Conservation (phyloP, 2,113 vertebrate species). For the Leuciscus idus region DNA sequence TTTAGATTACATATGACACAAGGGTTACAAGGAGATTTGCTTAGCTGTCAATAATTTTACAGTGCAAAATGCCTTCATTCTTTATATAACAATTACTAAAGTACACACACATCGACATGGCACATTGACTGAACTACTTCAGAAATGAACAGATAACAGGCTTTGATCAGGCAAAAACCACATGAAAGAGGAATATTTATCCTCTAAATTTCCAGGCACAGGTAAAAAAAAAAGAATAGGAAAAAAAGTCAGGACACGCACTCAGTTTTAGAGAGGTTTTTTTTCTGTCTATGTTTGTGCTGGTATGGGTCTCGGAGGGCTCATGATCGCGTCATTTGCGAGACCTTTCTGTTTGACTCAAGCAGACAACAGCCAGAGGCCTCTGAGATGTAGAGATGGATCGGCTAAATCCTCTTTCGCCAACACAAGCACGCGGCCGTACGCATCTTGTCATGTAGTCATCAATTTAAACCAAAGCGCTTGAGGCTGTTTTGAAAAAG, state of each 20-base stretch:
- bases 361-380: slow-evolving; percentile 28
- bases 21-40: too few relatives aligned
- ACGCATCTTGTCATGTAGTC: slow-evolving; percentile 19
- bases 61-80: too few relatives aligned
- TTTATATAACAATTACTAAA: too few relatives aligned
- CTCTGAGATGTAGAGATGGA: not conserved
- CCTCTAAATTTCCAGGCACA: not conserved
- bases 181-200: not conserved
- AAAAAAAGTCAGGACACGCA: not conserved
- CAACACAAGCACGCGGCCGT: slow-evolving; percentile 2
- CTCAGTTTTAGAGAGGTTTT: not conserved
- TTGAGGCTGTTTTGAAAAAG: slow-evolving; percentile 38
- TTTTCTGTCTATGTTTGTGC: slow-evolving; percentile 14
- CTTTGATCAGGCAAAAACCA: not conserved
- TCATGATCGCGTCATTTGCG: slow-evolving; percentile 26
- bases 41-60: too few relatives aligned
- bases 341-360: slow-evolving; percentile 34
- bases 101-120: too few relatives aligned
- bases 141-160: not conserved
- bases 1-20: too few relatives aligned
- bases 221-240: not conserved
- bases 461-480: slow-evolving; percentile 40
- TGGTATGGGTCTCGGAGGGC: not conserved
- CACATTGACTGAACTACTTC: not conserved
- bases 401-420: slow-evolving; percentile 9